phyloP scores from a whole-genome alignment of 2,888 invertebrate genomes.

The Actias luna region DNA sequence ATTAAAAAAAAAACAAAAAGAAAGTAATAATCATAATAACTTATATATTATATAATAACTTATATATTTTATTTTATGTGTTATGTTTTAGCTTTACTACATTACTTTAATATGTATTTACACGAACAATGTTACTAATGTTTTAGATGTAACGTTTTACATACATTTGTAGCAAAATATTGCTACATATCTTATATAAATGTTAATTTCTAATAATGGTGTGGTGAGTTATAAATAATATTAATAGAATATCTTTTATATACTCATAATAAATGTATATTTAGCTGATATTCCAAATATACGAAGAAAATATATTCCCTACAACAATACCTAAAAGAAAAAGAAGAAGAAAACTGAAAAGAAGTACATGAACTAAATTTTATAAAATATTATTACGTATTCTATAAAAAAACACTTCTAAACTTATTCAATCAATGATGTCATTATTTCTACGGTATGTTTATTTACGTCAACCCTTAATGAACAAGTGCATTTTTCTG shows the following conservation, averaged over 20 bases:
- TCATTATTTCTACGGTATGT: too few relatives aligned
- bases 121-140: constrained; percentile 26
- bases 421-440: too few relatives aligned
- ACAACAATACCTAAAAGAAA: not conserved
- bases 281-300: not conserved
- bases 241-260: not conserved
- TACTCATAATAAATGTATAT: not conserved
- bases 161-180: not conserved
- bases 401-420: too few relatives aligned
- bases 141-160: not conserved
- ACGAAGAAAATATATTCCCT: not conserved
- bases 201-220: not conserved
- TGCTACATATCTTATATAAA: not conserved
- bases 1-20: too few relatives aligned
- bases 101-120: constrained; percentile 29
- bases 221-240: not conserved
- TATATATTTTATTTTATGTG: not conserved
- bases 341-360: too few relatives aligned
- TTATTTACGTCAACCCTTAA: too few relatives aligned
- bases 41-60: not conserved
- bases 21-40: not conserved
- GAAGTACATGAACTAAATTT: too few relatives aligned
- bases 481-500: too few relatives aligned
- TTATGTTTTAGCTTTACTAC: not conserved
- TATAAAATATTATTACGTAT: too few relatives aligned